These are phyloP conservation scores for Linnaemya tessellans DNA, from an alignment of 2,888 invertebrate genomes.

Conservation along the genomic window DNA sequence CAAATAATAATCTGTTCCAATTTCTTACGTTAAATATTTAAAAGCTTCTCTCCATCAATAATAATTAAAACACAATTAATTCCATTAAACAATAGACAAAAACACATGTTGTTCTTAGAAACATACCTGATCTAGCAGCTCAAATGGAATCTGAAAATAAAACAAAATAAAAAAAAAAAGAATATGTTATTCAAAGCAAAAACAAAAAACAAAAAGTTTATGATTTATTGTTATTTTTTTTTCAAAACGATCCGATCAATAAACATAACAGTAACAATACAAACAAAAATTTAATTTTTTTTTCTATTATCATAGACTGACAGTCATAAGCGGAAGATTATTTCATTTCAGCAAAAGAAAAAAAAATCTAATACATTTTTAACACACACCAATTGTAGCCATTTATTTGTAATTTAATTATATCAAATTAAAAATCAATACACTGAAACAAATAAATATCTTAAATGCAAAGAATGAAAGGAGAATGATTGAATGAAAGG, in stretches of 20 bases:
- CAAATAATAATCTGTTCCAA: not conserved
- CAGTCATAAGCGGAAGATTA: not conserved
- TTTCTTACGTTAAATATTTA: not conserved
- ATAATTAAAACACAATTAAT: not conserved
- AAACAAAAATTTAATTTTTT: not conserved
- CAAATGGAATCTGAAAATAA: not conserved
- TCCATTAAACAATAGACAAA: not conserved
- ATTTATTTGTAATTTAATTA: too few relatives aligned
- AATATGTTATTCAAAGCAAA: not conserved
- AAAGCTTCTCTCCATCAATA: not conserved
- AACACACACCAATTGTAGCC: not conserved
- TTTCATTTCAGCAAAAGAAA: not conserved
- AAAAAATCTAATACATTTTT: not conserved
- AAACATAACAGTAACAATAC: not conserved
- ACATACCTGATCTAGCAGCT: not conserved
- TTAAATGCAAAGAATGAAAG: too few relatives aligned
- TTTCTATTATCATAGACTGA: not conserved
- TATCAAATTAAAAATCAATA: too few relatives aligned
- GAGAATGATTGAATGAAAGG: too few relatives aligned
- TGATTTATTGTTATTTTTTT: not conserved
- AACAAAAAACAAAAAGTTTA: not conserved
- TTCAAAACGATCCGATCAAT: not conserved
- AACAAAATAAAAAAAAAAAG: not conserved
- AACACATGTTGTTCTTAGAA: not conserved
- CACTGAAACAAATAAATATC: too few relatives aligned